Evolutionary conservation across 2,888 invertebrate species (phyloP).

Genomic region (Drosophila paracracens): DNA sequence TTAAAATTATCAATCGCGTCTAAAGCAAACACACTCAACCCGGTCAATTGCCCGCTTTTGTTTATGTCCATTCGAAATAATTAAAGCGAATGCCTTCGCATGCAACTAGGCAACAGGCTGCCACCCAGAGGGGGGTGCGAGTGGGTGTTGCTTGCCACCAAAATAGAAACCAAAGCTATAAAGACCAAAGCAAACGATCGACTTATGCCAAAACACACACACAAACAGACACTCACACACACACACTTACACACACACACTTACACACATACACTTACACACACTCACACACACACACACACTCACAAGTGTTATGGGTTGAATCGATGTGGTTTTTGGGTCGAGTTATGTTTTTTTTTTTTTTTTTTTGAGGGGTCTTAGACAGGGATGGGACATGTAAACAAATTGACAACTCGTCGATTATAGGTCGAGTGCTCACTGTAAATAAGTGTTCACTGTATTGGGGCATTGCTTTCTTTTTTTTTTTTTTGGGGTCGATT

Average conservation of each 20-base stretch:
- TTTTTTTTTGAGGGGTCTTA: conserved; percentile 5
- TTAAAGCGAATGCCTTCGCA: conserved; percentile 55
- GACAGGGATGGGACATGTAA: conserved; percentile 30
- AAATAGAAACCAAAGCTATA: conserved; percentile 49
- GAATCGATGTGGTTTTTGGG: background rate
- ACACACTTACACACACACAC: background rate
- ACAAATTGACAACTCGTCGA: conserved; percentile 41
- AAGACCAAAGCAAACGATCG: conserved; percentile 55
- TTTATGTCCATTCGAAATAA: conserved; percentile 64
- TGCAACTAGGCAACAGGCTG: background rate
- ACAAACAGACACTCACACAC: conserved; percentile 2
- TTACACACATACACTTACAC: background rate
- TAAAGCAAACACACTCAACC: conserved; percentile 34
- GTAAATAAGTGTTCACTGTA: background rate
- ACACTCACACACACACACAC: conserved; percentile 7
- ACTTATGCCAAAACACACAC: conserved; percentile 25
- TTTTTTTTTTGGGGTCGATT: background rate
- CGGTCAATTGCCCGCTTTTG: conserved; percentile 52
- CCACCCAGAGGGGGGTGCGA: background rate
- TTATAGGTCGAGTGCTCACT: conserved; percentile 20
- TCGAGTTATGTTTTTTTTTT: background rate
- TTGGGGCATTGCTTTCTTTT: background rate
- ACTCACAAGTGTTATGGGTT: conserved; percentile 34
- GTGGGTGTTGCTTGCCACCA: conserved; percentile 1
- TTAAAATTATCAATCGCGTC: conserved; percentile 23